Evolutionary conservation across 2,888 invertebrate genomes (phyloP).

Genomic region (Cheilosia impressa): DNA sequence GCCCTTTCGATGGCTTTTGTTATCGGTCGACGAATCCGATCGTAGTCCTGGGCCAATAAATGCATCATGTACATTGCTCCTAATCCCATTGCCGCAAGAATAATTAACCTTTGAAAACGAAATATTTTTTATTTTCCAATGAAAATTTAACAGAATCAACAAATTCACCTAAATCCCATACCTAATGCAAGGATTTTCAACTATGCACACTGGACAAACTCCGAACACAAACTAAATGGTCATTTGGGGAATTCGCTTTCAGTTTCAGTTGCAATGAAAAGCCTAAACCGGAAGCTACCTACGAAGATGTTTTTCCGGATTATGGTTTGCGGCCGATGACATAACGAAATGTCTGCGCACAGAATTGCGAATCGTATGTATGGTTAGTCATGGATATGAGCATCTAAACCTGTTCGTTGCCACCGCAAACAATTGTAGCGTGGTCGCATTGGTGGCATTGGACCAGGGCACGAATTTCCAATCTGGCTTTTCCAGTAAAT

Average conservation of each 20-base stretch:
- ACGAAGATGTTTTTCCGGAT: slow-evolving; percentile 47
- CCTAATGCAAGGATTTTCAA: background rate
- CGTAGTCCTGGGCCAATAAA: slow-evolving; percentile 84
- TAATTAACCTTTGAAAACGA: slow-evolving; percentile 73
- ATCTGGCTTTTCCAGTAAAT: slow-evolving; percentile 22
- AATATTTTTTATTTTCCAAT: background rate
- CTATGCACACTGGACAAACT: slow-evolving; percentile 39
- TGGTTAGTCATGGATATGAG: background rate
- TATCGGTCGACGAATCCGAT: slow-evolving; percentile 82
- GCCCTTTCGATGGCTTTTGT: slow-evolving; percentile 78
- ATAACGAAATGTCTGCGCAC: slow-evolving; percentile 38
- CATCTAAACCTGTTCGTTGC: slow-evolving; percentile 49
- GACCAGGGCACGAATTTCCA: slow-evolving; percentile 54
- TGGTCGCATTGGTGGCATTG: slow-evolving; percentile 67
- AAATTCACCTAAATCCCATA: slow-evolving; percentile 66
- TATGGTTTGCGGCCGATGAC: slow-evolving; percentile 36
- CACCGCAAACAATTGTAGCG: slow-evolving; percentile 38
- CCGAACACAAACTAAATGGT: slow-evolving; percentile 50
- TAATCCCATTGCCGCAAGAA: slow-evolving; percentile 83
- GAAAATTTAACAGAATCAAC: background rate
- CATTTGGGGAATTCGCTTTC: slow-evolving; percentile 53
- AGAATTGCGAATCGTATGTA: slow-evolving; percentile 25
- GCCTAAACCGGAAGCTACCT: slow-evolving; percentile 52
- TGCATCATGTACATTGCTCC: slow-evolving; percentile 84
- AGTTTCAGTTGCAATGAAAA: slow-evolving; percentile 39